These are phyloP conservation scores for Cisticola juncidis DNA, from an alignment of 2,113 vertebrate genomes.

Conservation along the genomic window DNA sequence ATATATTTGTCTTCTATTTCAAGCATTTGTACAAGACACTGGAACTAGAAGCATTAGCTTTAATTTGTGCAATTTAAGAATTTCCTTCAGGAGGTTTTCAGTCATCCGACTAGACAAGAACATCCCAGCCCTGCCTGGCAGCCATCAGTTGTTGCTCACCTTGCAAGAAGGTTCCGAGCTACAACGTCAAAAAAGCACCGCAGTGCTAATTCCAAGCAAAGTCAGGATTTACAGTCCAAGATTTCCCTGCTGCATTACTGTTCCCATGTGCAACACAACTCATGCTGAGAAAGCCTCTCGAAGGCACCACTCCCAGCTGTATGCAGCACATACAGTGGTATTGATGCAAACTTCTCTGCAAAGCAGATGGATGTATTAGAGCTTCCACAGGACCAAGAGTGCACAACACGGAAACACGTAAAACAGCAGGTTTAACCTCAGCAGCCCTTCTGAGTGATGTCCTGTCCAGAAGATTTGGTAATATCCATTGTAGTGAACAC, in stretches of 20 bases:
- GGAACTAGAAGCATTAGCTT: neutral
- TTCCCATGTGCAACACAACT: constrained; percentile 55
- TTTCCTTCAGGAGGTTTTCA: constrained; percentile 36
- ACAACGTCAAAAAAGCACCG: constrained; percentile 83
- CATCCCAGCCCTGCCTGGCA: constrained; percentile 66
- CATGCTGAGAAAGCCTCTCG: neutral
- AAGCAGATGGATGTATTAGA: neutral
- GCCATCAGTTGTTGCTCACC: constrained; percentile 83
- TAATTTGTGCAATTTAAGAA: neutral
- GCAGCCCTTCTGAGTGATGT: constrained; percentile 86
- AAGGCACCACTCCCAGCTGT: neutral
- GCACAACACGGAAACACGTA: constrained; percentile 62
- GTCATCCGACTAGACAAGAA: constrained; percentile 25
- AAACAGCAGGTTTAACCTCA: constrained; percentile 95
- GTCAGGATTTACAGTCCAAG: constrained; percentile 24
- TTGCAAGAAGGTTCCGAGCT: constrained; percentile 74
- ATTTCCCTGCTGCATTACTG: constrained; percentile 82
- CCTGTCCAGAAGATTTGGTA: constrained; percentile 87
- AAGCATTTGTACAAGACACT: constrained; percentile 22
- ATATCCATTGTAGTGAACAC: constrained; percentile 90
- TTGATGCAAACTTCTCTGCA: constrained; percentile 23
- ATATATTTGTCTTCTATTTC: neutral
- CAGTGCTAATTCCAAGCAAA: constrained; percentile 61
- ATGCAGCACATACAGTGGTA: neutral
- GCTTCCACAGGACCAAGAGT: constrained; percentile 31